A percentile compares a stretch with the other conserved stretches of the same genome.
These are phyloP conservation scores for Rhaphigaster nebulosa DNA, from an alignment of 2,888 invertebrate species.

Conservation along the genomic window DNA sequence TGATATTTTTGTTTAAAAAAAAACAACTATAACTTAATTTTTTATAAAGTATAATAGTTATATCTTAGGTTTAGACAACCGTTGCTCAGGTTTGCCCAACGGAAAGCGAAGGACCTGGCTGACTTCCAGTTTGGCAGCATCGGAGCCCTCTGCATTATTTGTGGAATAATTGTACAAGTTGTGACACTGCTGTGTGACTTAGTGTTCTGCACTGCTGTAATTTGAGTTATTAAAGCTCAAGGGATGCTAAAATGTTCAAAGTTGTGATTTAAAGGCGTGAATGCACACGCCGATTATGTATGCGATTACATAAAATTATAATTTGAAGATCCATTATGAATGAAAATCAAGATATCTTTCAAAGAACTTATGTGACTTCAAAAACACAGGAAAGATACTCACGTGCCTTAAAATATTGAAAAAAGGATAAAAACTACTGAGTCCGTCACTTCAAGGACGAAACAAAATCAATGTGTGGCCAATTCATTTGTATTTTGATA, in stretches of 20 bases:
- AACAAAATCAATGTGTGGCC: too few relatives aligned
- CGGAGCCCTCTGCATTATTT: neutral
- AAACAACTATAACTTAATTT: too few relatives aligned
- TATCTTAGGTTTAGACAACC: too few relatives aligned
- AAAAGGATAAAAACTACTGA: too few relatives aligned
- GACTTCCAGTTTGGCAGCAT: constrained; percentile 4
- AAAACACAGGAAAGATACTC: too few relatives aligned
- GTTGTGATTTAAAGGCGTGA: neutral
- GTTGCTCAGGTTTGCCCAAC: neutral
- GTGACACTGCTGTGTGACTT: neutral
- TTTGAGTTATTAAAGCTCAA: neutral
- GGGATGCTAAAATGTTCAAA: neutral
- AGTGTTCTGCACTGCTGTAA: neutral
- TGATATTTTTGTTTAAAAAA: too few relatives aligned
- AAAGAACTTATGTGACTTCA: too few relatives aligned
- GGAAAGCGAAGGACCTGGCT: neutral
- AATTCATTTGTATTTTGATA: too few relatives aligned
- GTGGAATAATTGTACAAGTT: neutral
- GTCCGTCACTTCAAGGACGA: too few relatives aligned
- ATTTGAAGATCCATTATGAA: neutral
- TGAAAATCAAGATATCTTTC: too few relatives aligned
- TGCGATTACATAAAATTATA: neutral
- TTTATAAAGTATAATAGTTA: too few relatives aligned
- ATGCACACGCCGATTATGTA: neutral
- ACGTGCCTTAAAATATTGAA: too few relatives aligned